phyloP scores from a whole-genome alignment of 2,113 vertebrate species.

The Hippocampus comes region DNA sequence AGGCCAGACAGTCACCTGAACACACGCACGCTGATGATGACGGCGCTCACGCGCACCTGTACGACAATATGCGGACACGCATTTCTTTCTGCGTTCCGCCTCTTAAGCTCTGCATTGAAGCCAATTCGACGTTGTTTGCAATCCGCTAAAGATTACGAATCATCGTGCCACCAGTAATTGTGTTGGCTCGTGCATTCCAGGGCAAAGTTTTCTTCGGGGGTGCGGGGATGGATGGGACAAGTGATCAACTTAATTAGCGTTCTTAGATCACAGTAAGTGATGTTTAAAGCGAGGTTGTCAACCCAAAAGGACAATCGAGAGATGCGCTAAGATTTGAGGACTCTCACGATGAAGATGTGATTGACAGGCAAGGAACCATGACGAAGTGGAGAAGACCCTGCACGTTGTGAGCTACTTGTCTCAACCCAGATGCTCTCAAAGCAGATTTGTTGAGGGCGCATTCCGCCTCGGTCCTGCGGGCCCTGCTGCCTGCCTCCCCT shows the following conservation, averaged over 20 bases:
- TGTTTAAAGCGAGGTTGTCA: constrained; percentile 19
- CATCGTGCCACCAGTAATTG: constrained; percentile 27
- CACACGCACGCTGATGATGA: constrained; percentile 51
- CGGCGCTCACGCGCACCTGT: constrained; percentile 9
- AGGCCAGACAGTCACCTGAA: constrained; percentile 85
- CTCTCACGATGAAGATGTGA: constrained; percentile 4
- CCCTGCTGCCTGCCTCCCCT: constrained; percentile 23
- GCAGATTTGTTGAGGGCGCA: not conserved
- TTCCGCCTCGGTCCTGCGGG: constrained; percentile 1
- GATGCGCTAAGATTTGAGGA: constrained; percentile 20
- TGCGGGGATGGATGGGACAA: constrained; percentile 7
- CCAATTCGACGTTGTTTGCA: constrained; percentile 45
- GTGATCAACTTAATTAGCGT: constrained; percentile 58
- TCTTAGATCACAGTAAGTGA: constrained; percentile 46
- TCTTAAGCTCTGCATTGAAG: not conserved
- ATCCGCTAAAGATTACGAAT: constrained; percentile 49
- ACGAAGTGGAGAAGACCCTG: not conserved
- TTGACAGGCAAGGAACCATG: not conserved
- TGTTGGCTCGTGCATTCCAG: constrained; percentile 37
- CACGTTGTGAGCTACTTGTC: not conserved
- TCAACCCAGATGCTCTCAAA: constrained; percentile 3
- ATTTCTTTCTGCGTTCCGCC: not conserved
- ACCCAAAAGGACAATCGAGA: constrained; percentile 14
- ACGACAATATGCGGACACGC: not conserved
- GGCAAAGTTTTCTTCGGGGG: constrained; percentile 45